phyloP scores from a whole-genome alignment of 2,797 vertebrate genomes.

The Pempheris klunzingeri region DNA sequence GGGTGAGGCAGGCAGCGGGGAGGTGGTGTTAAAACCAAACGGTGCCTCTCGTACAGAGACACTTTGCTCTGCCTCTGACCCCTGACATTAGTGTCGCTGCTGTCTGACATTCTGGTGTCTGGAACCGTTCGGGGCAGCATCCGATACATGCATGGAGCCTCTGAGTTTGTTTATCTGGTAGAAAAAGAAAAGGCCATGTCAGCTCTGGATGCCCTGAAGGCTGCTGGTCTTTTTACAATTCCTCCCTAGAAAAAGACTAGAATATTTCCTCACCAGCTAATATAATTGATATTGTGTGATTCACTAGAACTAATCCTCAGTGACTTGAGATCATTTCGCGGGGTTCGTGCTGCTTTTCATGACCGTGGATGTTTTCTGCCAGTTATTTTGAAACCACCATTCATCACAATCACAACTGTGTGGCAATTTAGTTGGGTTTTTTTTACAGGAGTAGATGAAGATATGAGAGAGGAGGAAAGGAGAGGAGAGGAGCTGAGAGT shows the following conservation, averaged over 20 bases:
- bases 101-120: conserved; percentile 4
- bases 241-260: not conserved
- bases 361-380: not conserved
- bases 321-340: not conserved
- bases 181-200: conserved; percentile 1
- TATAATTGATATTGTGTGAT: not conserved
- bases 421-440: not conserved
- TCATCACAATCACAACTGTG: not conserved
- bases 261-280: not conserved
- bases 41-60: not conserved
- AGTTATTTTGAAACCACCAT: too few species aligned
- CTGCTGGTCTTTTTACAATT: not conserved
- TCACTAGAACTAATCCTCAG: not conserved
- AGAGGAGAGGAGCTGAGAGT: too few species aligned
- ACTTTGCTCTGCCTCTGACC: conserved; percentile 23
- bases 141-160: not conserved
- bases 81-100: not conserved
- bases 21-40: too few species aligned
- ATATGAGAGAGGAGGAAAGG: not conserved
- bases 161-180: not conserved
- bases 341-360: not conserved
- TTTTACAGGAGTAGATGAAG: not conserved
- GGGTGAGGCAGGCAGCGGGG: not conserved
- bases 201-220: not conserved
- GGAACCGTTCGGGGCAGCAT: too few species aligned